Evolutionary conservation across 2,888 invertebrate species (phyloP).

Genomic region (Drosophila setosimentum): DNA sequence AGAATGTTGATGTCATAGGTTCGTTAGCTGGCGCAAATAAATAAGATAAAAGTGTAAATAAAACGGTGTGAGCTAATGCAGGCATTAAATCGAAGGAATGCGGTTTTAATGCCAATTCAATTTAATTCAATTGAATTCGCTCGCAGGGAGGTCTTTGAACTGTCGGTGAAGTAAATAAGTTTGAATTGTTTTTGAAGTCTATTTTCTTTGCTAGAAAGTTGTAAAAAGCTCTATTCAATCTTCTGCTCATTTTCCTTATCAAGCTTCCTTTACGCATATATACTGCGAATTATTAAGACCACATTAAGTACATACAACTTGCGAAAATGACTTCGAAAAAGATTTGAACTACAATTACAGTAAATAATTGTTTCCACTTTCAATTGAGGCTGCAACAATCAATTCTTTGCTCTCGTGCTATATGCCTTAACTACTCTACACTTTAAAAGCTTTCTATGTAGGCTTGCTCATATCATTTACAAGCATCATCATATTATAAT

Average conservation of each 20-base stretch:
- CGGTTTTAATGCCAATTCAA: conserved; percentile 25
- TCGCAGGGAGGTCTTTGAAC: conserved; percentile 4
- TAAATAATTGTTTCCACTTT: neutral
- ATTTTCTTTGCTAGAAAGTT: neutral
- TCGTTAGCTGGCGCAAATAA: conserved; percentile 37
- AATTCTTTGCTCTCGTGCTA: neutral
- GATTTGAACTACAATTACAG: neutral
- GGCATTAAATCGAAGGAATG: conserved; percentile 44
- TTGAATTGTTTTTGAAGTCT: neutral
- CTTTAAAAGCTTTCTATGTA: conserved; percentile 7
- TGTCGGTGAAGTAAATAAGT: neutral
- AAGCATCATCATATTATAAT: conserved; percentile 15
- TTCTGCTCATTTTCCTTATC: neutral
- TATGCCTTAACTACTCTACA: conserved; percentile 1
- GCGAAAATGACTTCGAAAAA: neutral
- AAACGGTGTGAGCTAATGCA: conserved; percentile 54
- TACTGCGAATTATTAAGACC: neutral
- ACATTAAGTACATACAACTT: neutral
- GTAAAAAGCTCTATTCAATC: neutral
- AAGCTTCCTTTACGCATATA: neutral
- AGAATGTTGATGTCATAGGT: conserved; percentile 66
- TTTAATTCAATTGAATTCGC: conserved; percentile 14
- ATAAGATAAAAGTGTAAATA: conserved; percentile 45
- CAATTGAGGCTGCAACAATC: neutral
- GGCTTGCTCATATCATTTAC: conserved; percentile 3